Base-by-base conservation (phyloP, 2,888 invertebrate species). In the Caenorhabditis sp. region DNA sequence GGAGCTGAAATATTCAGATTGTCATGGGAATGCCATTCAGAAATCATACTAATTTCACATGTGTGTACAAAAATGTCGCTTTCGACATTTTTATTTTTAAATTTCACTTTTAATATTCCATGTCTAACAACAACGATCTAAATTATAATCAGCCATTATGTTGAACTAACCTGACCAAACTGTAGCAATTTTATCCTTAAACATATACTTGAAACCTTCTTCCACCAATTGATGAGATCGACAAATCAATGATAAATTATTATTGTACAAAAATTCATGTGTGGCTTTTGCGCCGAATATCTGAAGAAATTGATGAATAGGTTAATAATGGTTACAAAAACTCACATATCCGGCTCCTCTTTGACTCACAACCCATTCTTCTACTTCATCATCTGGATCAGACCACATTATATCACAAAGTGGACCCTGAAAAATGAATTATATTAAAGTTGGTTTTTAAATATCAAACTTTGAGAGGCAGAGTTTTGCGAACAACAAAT, bases 341-440 rank as follows among this genome's bases (percentile, higher is more conserved):
- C 72, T 51, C 75, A 85, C 84, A 75, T 79, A 87, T 72, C 87
- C 87, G 55, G 87, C 87, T 26, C 86, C 86, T 61, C 87, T 74
- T 23, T 86, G 84, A 78, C 85, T 88, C 60, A 86, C 69, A 17
- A 78, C 71, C 85, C 86, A 87, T 83, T 92, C 92, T 75, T 95
- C 93, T 66, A 96, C 93, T 87, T 97, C 96, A 87, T 97, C 97
- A 87, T 97, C 97, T 37, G 99, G 99, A 90, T 99, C 99, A 4
- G 97, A 97, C 99, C 99, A 99, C 62, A 99, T 93, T 81, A 99
- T 91, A 88, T 97, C 99, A 92, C 97, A 97, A 89, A 97, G 95
- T 59, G 95, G 94, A 75, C 97, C 99, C 91, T 95, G 95, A 51
- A 66, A n/a, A n/a, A n/a, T n/a, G n/a, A n/a, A n/a, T n/a, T n/a